These are phyloP conservation scores for Corythoichthys intestinalis DNA, from an alignment of 2,113 vertebrate species.

Conservation along the genomic window DNA sequence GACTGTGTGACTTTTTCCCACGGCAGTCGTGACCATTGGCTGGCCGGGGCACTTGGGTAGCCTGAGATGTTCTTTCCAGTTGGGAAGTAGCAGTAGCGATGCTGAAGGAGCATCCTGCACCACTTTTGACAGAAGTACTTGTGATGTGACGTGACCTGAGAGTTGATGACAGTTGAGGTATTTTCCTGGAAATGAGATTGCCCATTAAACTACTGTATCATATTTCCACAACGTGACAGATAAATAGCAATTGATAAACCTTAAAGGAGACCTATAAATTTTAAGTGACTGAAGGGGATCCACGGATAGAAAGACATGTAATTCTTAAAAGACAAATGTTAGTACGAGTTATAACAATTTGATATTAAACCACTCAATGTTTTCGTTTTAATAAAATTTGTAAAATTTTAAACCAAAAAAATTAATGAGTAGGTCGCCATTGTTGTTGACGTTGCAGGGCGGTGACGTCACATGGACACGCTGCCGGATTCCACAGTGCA, in stretches of 20 bases:
- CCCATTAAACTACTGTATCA: background rate
- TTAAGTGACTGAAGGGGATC: no score
- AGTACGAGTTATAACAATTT: no score
- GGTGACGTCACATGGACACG: no score
- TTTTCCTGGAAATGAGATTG: conserved; percentile 71
- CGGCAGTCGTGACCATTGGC: conserved; percentile 61
- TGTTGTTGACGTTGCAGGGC: no score
- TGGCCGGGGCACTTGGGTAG: conserved; percentile 57
- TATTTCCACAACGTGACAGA: background rate
- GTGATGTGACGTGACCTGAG: conserved; percentile 45
- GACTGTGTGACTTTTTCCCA: conserved; percentile 48
- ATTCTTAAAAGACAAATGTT: no score
- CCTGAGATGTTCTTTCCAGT: conserved; percentile 62
- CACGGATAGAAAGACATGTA: no score
- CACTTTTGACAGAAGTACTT: conserved; percentile 40
- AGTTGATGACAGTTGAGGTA: conserved; percentile 75
- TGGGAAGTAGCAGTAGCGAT: conserved; percentile 43
- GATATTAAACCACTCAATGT: no score
- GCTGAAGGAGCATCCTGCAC: conserved; percentile 29
- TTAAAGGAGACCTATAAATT: no score
- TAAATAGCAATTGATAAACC: background rate
- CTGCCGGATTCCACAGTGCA: no score
- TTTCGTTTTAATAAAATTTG: no score
- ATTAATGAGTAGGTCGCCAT: no score
- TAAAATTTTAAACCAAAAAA: no score